These are phyloP conservation scores for Itoplectis maculator DNA, from an alignment of 2,888 invertebrate species.

Conservation along the genomic window DNA sequence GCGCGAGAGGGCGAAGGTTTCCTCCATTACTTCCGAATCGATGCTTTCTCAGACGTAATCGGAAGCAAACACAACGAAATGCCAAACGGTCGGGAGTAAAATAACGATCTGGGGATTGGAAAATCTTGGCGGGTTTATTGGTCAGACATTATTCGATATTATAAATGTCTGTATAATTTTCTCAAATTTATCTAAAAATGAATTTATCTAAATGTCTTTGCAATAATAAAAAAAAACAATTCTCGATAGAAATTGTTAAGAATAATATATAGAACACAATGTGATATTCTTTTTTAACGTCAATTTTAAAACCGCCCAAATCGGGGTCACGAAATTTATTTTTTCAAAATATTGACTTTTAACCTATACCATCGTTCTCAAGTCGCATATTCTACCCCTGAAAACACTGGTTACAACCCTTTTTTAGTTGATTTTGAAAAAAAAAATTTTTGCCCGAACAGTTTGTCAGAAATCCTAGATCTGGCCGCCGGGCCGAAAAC, in stretches of 20 bases:
- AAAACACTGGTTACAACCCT: too few species aligned
- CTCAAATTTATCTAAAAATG: background rate
- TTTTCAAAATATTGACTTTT: too few species aligned
- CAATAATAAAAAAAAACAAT: background rate
- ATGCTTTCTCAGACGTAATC: background rate
- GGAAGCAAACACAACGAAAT: slow-evolving; percentile 1
- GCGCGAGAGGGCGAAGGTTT: background rate
- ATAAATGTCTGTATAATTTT: too few species aligned
- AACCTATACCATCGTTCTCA: too few species aligned
- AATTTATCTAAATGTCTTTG: background rate
- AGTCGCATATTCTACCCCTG: too few species aligned
- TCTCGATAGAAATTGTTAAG: background rate
- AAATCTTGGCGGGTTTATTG: background rate
- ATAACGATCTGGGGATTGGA: background rate
- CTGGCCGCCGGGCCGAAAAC: too few species aligned
- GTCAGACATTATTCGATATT: too few species aligned
- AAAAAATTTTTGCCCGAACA: too few species aligned
- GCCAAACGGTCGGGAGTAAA: background rate
- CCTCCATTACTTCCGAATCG: background rate
- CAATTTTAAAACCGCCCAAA: background rate
- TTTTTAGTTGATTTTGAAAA: too few species aligned
- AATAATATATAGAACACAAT: background rate
- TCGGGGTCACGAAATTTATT: too few species aligned
- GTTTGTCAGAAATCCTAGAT: too few species aligned
- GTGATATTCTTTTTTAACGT: background rate